phyloP scores from a whole-genome alignment of 1,140 invertebrate species.

The Aphidius gifuensis region DNA sequence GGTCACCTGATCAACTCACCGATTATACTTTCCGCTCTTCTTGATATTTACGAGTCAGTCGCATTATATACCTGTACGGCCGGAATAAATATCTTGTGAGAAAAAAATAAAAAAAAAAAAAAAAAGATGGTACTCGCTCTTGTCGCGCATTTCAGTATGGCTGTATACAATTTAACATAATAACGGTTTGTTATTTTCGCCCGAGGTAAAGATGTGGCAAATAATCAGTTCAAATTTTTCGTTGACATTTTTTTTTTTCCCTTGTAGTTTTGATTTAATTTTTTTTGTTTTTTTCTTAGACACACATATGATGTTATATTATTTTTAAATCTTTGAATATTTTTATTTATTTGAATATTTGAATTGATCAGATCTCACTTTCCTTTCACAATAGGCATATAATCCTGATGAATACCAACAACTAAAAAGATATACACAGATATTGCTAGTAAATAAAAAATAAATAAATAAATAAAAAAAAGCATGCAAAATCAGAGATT shows the following conservation, averaged over 20 bases:
- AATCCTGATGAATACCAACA: background rate
- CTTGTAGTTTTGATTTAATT: no score
- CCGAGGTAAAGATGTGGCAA: conserved; percentile 6
- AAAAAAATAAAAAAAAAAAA: background rate
- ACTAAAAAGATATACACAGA: background rate
- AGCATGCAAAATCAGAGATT: conserved; percentile 20
- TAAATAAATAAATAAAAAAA: conserved; percentile 1
- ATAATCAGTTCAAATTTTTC: conserved; percentile 23
- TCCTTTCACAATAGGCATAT: background rate
- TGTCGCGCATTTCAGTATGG: no score
- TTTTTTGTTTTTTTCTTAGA: background rate
- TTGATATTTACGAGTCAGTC: conserved; percentile 24
- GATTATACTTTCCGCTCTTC: conserved; percentile 23
- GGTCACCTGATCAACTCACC: conserved; percentile 18
- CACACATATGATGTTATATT: background rate
- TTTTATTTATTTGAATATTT: background rate
- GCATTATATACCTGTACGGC: conserved; percentile 15
- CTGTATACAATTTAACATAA: background rate
- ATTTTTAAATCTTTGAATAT: conserved; percentile 2
- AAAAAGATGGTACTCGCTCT: background rate
- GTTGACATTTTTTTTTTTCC: background rate
- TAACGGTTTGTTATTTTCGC: conserved; percentile 21
- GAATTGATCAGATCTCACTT: background rate
- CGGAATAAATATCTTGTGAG: background rate
- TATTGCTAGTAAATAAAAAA: conserved; percentile 8